Conservation (phyloP, 2,797 vertebrate species). For the Anguilla megastoma region DNA sequence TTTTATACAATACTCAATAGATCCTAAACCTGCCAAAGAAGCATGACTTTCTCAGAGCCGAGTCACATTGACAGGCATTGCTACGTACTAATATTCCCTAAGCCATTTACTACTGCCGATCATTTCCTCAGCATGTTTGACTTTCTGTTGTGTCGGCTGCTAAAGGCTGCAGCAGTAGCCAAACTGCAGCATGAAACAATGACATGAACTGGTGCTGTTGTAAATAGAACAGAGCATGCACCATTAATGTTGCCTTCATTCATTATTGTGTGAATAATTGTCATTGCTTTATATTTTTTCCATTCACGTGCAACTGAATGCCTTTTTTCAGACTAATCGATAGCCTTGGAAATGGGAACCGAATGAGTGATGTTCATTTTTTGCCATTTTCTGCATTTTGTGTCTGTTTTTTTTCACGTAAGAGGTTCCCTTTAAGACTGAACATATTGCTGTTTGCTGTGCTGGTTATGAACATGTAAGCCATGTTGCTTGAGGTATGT, state of each 20-base stretch:
- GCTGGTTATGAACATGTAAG: not conserved
- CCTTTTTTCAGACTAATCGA: too few relatives aligned
- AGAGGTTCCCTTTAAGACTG: too few relatives aligned
- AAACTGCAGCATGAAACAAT: constrained; percentile 9
- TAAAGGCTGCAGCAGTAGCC: not conserved
- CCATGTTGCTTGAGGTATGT: not conserved
- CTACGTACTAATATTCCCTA: not conserved
- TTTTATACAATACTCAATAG: constrained; percentile 13
- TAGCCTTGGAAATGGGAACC: too few relatives aligned
- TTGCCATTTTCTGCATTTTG: not conserved
- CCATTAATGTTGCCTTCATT: not conserved
- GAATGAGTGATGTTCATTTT: too few relatives aligned
- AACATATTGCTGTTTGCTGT: not conserved
- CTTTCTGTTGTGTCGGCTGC: not conserved
- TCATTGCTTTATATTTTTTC: too few relatives aligned
- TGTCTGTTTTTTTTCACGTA: too few relatives aligned
- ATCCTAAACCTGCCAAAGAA: not conserved
- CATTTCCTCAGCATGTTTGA: not conserved
- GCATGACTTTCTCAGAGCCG: not conserved
- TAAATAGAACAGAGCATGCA: not conserved
- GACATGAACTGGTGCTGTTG: not conserved
- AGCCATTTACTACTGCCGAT: not conserved
- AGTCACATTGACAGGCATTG: not conserved
- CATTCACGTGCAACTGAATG: too few relatives aligned
- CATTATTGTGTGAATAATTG: not conserved